Base-by-base conservation (phyloP, 1,140 invertebrate genomes). In the Nilaparvata lugens region DNA sequence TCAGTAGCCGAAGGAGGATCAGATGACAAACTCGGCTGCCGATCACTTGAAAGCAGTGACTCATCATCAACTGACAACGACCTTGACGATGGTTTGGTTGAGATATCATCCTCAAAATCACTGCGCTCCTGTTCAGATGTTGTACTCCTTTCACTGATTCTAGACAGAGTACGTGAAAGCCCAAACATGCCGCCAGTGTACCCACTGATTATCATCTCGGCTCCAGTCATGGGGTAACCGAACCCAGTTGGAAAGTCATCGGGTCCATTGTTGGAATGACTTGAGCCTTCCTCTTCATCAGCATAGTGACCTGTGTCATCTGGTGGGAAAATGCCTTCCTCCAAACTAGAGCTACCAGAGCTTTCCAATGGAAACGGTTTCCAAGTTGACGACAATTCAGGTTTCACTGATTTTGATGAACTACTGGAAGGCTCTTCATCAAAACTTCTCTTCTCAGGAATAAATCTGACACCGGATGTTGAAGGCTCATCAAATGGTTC, bases 91-190 rank as follows among this genome's bases (percentile, higher is more conserved):
- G 85, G 87, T 74, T 91, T 91, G 25, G 88, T 89, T 0, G 89
- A 88, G 51, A 71, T 65, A 73, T 91, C 89, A 68, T 91, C 89
- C 62, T 91, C 82, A 64, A 88, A 83, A 68, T 85, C 87, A 2
- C 82, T 79, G 68, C 79, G 78, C 53, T 84, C 86, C 69, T 87
- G 86, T 68, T 91, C 89, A 1, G 89, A 93, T 14, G 89, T 88
- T 7, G 89, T 92, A 62, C 89, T 91, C 21, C 89, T 77, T 74
- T 93, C 90, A 2, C 88, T 91, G 68, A 93, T 93, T 55, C 89
- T 76, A 1, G 89, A 92, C 18, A 93, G 76, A 0, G 90, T 93
- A 35, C 90, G 72, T 0, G 81, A 77, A 56, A 87, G 73, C 23
- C 83, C 82, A 77, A 91, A 85, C 18, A 83, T 83, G 55, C 81